Base-by-base conservation (phyloP, 1,140 invertebrate genomes). In the Diabrotica undecimpunctata region DNA sequence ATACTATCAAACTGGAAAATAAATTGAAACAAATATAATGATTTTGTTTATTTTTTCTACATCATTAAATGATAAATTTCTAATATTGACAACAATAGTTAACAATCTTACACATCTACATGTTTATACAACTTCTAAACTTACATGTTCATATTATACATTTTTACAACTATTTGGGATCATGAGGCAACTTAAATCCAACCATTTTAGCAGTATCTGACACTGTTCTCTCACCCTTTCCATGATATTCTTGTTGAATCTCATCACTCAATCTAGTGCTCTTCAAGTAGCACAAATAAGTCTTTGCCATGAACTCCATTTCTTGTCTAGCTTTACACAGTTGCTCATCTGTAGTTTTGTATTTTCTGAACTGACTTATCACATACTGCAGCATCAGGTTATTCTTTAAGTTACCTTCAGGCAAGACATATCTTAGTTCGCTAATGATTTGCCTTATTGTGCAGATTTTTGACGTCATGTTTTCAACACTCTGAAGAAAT, bases 171-270 rank as follows among this genome's bases (percentile, higher is more conserved):
- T 25, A 62, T 62, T 87, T 90, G 11, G 90, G 89, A 81, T 93
- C 90, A 74, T 91, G 88, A 0, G 92, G 92, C 38, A 95, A 77
- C 75, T 92, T 93, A 70, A 94, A 93, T 35, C 93, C 92, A 59
- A 95, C 90, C 73, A 93, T 79, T 72, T 87, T 84, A 11, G 93
- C 92, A 8, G 92, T 93, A 70, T 92, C 89, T 70, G 86, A 82
- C 7, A 92, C 79, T 53, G 82, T 85, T 55, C 90, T 80, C 77
- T 94, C 92, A 12, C 91, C 91, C 77, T 86, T 88, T 8, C 89
- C 89, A 71, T 87, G 85, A 75, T 88, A 94, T 53, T 88, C 83
- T 7, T 77, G 77, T 66, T 86, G 84, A n/a, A 94, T 85, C 75
- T 91, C 86, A 66, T 87, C 83, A 69, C 87, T 87, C 61, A 81